A percentile compares a stretch with the other conserved stretches of the same genome.
These are phyloP conservation scores for Coreoperca whiteheadi DNA, from an alignment of 2,113 vertebrate species.

Conservation along the genomic window DNA sequence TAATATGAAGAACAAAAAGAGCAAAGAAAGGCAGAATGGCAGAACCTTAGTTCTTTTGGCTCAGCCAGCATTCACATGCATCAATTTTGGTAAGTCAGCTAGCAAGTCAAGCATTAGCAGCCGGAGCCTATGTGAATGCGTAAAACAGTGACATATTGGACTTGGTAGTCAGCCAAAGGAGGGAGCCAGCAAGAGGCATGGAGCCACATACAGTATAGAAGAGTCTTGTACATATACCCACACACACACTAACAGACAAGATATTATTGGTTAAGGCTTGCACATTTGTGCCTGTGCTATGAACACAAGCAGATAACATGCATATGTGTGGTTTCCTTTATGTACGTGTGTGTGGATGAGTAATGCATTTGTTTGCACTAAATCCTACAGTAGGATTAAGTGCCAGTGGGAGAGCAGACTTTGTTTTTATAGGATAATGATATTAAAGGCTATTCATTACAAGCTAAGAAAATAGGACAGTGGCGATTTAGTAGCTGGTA, in stretches of 20 bases:
- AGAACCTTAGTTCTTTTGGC: conserved; percentile 19
- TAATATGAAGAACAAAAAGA: not conserved
- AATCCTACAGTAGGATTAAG: conserved; percentile 59
- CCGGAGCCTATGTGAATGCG: conserved; percentile 43
- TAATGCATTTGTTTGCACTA: conserved; percentile 43
- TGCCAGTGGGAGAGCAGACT: conserved; percentile 44
- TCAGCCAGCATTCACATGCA: not conserved
- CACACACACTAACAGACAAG: not conserved
- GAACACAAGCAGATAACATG: not conserved
- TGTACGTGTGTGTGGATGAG: conserved; percentile 13
- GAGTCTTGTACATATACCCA: conserved; percentile 19
- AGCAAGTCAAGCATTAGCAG: conserved; percentile 18
- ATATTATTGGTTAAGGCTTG: not conserved
- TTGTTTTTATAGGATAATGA: conserved; percentile 66
- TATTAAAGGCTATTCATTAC: conserved; percentile 72
- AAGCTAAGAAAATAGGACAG: conserved; percentile 62
- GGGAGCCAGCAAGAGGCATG: conserved; percentile 39
- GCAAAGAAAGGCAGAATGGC: conserved; percentile 26
- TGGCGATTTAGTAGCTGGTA: conserved; percentile 32
- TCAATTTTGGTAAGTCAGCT: conserved; percentile 3
- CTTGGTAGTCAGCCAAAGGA: conserved; percentile 52
- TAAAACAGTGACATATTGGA: conserved; percentile 39
- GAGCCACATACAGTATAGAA: conserved; percentile 57
- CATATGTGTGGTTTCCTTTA: conserved; percentile 1
- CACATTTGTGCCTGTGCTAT: not conserved